Evolutionary conservation across 2,888 invertebrate species (phyloP).

Genomic region (Tenthredo notha): DNA sequence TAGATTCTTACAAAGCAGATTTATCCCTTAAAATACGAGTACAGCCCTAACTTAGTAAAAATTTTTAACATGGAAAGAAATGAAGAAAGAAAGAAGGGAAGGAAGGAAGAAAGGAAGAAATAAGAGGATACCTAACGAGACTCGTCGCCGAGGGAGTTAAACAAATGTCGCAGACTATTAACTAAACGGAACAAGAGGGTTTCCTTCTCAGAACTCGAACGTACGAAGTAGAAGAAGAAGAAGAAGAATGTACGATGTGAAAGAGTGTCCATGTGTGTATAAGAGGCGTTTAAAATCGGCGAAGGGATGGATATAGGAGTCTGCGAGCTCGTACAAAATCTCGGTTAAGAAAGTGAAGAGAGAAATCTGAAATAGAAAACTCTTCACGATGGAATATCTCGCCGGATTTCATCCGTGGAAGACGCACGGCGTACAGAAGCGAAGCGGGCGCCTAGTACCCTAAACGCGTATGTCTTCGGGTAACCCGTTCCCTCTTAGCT

Average conservation of each 20-base stretch:
- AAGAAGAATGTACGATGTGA: slow-evolving; percentile 7
- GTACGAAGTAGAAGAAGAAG: not conserved
- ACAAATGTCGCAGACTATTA: slow-evolving; percentile 42
- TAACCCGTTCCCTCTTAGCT: slow-evolving; percentile 68
- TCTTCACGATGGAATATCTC: slow-evolving; percentile 74
- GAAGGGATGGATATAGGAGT: slow-evolving; percentile 6
- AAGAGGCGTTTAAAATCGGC: slow-evolving; percentile 17
- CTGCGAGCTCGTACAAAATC: not conserved
- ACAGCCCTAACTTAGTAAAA: not conserved
- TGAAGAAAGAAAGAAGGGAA: not conserved
- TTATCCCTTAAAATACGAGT: not conserved
- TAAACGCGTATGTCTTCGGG: slow-evolving; percentile 66
- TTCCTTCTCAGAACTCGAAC: not conserved
- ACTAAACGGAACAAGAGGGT: slow-evolving; percentile 32
- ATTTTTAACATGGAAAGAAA: not conserved
- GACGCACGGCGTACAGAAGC: slow-evolving; percentile 64
- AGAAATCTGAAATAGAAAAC: slow-evolving; percentile 71
- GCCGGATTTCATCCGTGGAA: slow-evolving; percentile 74
- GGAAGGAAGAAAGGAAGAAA: not conserved
- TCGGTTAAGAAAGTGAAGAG: slow-evolving; percentile 22
- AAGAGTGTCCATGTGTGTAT: not conserved
- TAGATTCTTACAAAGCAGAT: slow-evolving; percentile 58
- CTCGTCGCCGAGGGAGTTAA: not conserved
- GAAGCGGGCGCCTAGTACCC: slow-evolving; percentile 66
- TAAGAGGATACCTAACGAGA: slow-evolving; percentile 7